Percentiles rank a stretch among this genome's conserved stretches.
These are phyloP conservation scores for Baronia brevicornis DNA, from an alignment of 2,888 invertebrate species.

Conservation along the genomic window DNA sequence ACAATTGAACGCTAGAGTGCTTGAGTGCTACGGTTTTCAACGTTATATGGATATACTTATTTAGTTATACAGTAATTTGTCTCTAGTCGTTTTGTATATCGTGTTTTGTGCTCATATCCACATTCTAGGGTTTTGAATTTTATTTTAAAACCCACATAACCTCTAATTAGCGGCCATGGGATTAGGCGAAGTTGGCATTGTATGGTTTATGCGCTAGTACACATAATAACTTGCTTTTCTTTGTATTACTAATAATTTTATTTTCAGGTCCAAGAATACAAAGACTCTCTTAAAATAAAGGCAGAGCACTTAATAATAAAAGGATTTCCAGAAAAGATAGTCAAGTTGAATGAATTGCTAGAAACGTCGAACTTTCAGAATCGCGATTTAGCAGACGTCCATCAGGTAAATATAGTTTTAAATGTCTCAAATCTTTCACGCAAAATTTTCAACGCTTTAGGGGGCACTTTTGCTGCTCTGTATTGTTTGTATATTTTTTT, in stretches of 20 bases:
- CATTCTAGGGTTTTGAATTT: slow-evolving; percentile 9
- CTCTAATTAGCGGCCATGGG: slow-evolving; percentile 29
- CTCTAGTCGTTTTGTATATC: slow-evolving; percentile 7
- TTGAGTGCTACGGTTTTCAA: no score
- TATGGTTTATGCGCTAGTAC: slow-evolving; percentile 11
- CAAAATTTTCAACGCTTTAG: no score
- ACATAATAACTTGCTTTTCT: slow-evolving; percentile 8
- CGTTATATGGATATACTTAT: no score
- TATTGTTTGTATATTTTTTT: no score
- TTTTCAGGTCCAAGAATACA: slow-evolving; percentile 90
- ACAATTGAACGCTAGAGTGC: slow-evolving; percentile 44
- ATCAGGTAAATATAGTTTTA: no score
- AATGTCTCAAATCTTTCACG: no score
- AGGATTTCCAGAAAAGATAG: slow-evolving; percentile 95
- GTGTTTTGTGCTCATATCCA: no score
- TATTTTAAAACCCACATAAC: slow-evolving; percentile 27
- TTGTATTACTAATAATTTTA: slow-evolving; percentile 4
- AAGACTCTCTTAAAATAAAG: slow-evolving; percentile 89
- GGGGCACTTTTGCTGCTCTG: no score
- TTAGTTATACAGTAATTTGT: slow-evolving; percentile 4
- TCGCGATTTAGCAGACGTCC: slow-evolving; percentile 84
- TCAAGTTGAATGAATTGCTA: slow-evolving; percentile 90
- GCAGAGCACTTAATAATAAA: slow-evolving; percentile 92
- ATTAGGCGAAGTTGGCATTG: slow-evolving; percentile 18
- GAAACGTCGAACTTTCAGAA: slow-evolving; percentile 89